A percentile compares a stretch with the other conserved stretches of the same genome.
phyloP scores from a whole-genome alignment of 2,888 invertebrate genomes.

The Elaeidobius kamerunicus region DNA sequence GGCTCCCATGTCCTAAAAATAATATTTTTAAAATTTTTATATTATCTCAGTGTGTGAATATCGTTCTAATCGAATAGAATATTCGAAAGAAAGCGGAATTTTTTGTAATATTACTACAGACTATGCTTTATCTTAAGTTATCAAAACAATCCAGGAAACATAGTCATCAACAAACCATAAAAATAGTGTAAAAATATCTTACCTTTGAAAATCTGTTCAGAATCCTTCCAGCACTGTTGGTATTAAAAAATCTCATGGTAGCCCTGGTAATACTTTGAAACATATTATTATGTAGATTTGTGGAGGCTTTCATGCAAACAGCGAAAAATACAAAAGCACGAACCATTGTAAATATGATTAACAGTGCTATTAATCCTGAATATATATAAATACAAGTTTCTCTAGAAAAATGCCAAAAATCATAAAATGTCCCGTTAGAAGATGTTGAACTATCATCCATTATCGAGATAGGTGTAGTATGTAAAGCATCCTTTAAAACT shows the following conservation, averaged over 20 bases:
- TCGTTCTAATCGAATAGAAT: too few relatives aligned
- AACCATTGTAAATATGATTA: constrained; percentile 49
- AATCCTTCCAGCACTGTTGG: constrained; percentile 60
- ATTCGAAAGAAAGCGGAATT: too few relatives aligned
- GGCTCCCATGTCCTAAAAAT: constrained; percentile 55
- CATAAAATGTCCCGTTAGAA: constrained; percentile 7
- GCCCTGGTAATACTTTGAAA: constrained; percentile 56
- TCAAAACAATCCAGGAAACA: too few relatives aligned
- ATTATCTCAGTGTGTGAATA: too few relatives aligned
- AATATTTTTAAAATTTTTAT: too few relatives aligned
- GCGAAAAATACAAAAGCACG: constrained; percentile 55
- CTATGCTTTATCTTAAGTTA: too few relatives aligned
- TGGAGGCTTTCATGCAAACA: constrained; percentile 55
- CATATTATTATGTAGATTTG: constrained; percentile 55
- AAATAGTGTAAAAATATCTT: background rate
- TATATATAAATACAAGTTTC: constrained; percentile 46
- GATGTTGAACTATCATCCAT: background rate
- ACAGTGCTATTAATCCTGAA: constrained; percentile 47
- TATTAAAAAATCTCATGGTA: constrained; percentile 66
- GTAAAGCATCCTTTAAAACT: background rate
- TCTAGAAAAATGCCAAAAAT: constrained; percentile 45
- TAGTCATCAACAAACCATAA: too few relatives aligned
- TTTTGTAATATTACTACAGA: too few relatives aligned
- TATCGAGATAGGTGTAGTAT: background rate
- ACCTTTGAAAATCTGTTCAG: constrained; percentile 66